A percentile compares a stretch with the other conserved stretches of the same genome.
Evolutionary conservation across 2,797 vertebrate species (phyloP).

Genomic region (Channallabes apus): DNA sequence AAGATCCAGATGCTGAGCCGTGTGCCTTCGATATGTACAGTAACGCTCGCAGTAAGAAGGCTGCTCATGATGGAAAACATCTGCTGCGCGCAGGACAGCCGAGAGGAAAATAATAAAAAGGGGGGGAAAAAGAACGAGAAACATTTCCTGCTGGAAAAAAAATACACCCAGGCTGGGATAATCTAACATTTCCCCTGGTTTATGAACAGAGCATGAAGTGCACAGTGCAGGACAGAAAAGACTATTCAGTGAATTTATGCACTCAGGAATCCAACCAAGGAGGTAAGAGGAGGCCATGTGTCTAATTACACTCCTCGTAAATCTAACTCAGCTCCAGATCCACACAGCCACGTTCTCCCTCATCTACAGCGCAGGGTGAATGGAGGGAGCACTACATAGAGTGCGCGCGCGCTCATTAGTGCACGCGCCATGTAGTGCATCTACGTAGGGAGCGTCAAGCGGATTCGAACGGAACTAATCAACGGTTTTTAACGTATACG

Average conservation of each 20-base stretch:
- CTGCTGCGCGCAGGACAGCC: slow-evolving; percentile 15
- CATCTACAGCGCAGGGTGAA: neutral
- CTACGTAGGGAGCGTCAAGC: neutral
- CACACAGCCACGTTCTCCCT: neutral
- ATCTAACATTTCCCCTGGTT: slow-evolving; percentile 48
- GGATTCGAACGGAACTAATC: neutral
- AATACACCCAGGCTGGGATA: neutral
- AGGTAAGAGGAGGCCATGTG: neutral
- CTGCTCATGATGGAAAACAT: slow-evolving; percentile 44
- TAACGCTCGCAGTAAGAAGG: slow-evolving; percentile 18
- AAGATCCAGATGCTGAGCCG: neutral
- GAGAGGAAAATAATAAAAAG: neutral
- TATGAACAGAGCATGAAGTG: neutral
- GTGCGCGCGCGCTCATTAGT: neutral
- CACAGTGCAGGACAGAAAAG: neutral
- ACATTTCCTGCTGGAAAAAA: slow-evolving; percentile 48
- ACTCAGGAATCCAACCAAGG: neutral
- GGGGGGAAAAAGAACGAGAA: neutral
- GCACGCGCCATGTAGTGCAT: neutral
- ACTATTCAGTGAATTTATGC: neutral
- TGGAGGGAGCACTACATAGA: neutral
- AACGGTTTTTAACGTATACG: neutral
- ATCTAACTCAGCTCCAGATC: neutral
- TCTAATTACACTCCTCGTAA: neutral
- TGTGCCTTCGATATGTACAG: neutral